Evolutionary conservation across 2,113 vertebrate species (phyloP).

Genomic region (Vireo altiloquus): DNA sequence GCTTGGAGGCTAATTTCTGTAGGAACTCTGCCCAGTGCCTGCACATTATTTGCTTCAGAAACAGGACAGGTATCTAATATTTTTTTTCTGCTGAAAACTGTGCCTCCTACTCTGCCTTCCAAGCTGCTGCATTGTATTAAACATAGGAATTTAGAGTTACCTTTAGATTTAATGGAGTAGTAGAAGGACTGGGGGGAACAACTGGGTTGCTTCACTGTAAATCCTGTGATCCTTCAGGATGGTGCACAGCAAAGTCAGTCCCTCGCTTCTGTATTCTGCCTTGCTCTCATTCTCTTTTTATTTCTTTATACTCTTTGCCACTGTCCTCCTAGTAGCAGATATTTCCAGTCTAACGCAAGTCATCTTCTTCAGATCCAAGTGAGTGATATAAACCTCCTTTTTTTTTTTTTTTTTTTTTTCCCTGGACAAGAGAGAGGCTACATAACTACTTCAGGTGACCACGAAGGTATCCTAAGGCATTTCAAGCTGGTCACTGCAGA

Average conservation of each 20-base stretch:
- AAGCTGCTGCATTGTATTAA: background rate
- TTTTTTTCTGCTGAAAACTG: background rate
- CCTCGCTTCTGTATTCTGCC: background rate
- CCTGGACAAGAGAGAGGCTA: background rate
- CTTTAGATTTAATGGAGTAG: background rate
- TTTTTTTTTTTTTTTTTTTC: background rate
- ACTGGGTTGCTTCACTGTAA: background rate
- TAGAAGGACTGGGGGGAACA: background rate
- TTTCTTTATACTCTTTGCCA: background rate
- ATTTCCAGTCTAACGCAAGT: background rate
- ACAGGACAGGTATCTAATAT: background rate
- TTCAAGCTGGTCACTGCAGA: background rate
- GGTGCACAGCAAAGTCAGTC: background rate
- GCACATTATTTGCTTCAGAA: background rate
- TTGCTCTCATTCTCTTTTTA: background rate
- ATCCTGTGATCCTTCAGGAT: background rate
- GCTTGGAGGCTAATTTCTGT: background rate
- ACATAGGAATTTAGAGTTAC: background rate
- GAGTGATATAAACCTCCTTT: background rate
- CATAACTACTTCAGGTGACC: background rate
- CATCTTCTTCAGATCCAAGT: background rate
- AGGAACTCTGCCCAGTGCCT: background rate
- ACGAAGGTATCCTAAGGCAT: background rate
- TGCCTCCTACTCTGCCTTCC: background rate
- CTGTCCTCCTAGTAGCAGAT: background rate